Evolutionary conservation across 2,888 invertebrate genomes (phyloP).

Genomic region (Heliconius sara): DNA sequence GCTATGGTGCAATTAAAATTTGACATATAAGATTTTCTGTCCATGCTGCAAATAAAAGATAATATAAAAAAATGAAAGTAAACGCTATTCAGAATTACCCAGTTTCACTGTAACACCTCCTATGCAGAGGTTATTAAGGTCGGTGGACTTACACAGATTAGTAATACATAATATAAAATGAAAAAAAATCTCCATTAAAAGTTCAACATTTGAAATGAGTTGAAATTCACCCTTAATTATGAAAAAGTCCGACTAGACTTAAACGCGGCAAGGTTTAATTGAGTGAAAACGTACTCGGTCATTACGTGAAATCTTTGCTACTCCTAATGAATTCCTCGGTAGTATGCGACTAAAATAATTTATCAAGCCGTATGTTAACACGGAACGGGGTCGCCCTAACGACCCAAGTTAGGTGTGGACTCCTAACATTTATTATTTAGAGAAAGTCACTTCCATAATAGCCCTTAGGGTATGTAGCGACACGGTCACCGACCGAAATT

Average conservation of each 20-base stretch:
- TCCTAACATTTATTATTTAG: slow-evolving; percentile 64
- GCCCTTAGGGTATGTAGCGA: slow-evolving; percentile 39
- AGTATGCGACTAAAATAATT: slow-evolving; percentile 47
- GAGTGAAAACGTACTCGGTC: slow-evolving; percentile 40
- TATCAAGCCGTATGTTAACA: slow-evolving; percentile 50
- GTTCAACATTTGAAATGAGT: slow-evolving; percentile 21
- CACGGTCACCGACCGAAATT: slow-evolving; percentile 39
- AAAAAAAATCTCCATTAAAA: slow-evolving; percentile 20
- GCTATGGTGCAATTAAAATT: too few species aligned
- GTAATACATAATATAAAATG: neutral
- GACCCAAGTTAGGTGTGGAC: slow-evolving; percentile 60
- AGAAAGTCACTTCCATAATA: slow-evolving; percentile 48
- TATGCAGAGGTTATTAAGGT: neutral
- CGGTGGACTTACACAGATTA: neutral
- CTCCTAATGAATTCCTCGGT: slow-evolving; percentile 45
- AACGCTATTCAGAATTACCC: neutral
- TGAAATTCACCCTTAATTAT: slow-evolving; percentile 35
- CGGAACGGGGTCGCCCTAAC: slow-evolving; percentile 58
- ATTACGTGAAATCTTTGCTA: slow-evolving; percentile 42
- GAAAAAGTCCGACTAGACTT: slow-evolving; percentile 37
- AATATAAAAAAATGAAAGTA: neutral
- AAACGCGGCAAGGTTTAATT: slow-evolving; percentile 39
- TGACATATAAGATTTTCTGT: too few species aligned
- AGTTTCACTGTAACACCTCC: neutral
- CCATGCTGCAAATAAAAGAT: too few species aligned